These are phyloP conservation scores for Pollenia labialis DNA, from an alignment of 2,888 invertebrate species.

Conservation along the genomic window DNA sequence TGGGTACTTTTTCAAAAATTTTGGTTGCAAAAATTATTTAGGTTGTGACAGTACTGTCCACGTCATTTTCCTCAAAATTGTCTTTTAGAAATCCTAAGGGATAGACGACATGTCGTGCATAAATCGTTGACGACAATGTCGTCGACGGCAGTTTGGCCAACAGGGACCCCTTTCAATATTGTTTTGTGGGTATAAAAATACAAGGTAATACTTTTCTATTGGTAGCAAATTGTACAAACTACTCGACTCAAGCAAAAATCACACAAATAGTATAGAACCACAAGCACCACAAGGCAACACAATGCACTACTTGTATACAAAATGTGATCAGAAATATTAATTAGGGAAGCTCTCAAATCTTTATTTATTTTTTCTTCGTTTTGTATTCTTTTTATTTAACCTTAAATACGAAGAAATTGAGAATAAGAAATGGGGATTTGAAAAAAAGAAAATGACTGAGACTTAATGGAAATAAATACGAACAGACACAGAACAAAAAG, in stretches of 20 bases:
- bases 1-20: too few relatives aligned
- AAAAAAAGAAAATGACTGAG: slow-evolving; percentile 34
- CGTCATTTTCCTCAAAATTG: too few relatives aligned
- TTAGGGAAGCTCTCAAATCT: slow-evolving; percentile 50
- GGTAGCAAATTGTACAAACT: too few relatives aligned
- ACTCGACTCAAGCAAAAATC: background rate
- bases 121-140: too few relatives aligned
- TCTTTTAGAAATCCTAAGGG: too few relatives aligned
- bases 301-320: slow-evolving; percentile 54
- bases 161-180: too few relatives aligned
- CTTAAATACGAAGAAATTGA: background rate
- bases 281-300: background rate
- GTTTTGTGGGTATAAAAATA: too few relatives aligned
- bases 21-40: too few relatives aligned
- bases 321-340: slow-evolving; percentile 72
- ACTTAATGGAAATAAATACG: slow-evolving; percentile 20
- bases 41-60: too few relatives aligned
- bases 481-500: background rate
- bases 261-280: background rate
- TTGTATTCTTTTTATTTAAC: slow-evolving; percentile 24
- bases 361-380: background rate
- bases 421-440: slow-evolving; percentile 28
- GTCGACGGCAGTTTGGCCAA: too few relatives aligned
- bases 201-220: too few relatives aligned
- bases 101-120: too few relatives aligned